Evolutionary conservation across 2,888 invertebrate species (phyloP).

Genomic region (Eulithis prunata): DNA sequence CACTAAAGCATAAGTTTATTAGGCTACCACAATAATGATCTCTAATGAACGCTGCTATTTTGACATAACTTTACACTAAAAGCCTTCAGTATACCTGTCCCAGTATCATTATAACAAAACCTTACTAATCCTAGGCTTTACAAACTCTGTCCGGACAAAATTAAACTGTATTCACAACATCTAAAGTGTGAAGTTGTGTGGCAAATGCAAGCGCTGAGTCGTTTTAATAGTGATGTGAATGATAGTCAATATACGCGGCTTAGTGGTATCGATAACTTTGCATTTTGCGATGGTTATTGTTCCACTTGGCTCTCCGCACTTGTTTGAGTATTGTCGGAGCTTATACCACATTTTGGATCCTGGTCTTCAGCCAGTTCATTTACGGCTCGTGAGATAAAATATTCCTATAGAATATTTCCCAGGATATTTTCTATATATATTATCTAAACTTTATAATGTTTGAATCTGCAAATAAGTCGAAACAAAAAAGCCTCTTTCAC

Average conservation of each 20-base stretch:
- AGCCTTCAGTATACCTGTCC: slow-evolving; percentile 58
- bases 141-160: slow-evolving; percentile 49
- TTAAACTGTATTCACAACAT: slow-evolving; percentile 37
- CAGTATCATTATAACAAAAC: slow-evolving; percentile 73
- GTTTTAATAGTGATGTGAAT: slow-evolving; percentile 61
- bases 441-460: too few species aligned
- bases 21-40: neutral
- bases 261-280: slow-evolving; percentile 81
- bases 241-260: slow-evolving; percentile 77
- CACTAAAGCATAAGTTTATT: neutral
- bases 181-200: slow-evolving; percentile 48
- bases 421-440: too few species aligned
- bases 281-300: slow-evolving; percentile 76
- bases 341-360: slow-evolving; percentile 6
- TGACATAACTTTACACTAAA: slow-evolving; percentile 10
- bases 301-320: slow-evolving; percentile 69
- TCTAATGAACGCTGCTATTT: slow-evolving; percentile 8
- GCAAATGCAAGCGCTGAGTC: slow-evolving; percentile 44
- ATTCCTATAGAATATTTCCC: too few species aligned
- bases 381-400: too few species aligned
- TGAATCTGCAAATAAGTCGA: too few species aligned
- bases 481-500: too few species aligned
- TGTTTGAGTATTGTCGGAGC: slow-evolving; percentile 54
- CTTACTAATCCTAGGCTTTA: slow-evolving; percentile 57
- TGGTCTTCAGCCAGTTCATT: neutral